Conservation (phyloP, 1,140 invertebrate species). For the Potamilus streckersoni region DNA sequence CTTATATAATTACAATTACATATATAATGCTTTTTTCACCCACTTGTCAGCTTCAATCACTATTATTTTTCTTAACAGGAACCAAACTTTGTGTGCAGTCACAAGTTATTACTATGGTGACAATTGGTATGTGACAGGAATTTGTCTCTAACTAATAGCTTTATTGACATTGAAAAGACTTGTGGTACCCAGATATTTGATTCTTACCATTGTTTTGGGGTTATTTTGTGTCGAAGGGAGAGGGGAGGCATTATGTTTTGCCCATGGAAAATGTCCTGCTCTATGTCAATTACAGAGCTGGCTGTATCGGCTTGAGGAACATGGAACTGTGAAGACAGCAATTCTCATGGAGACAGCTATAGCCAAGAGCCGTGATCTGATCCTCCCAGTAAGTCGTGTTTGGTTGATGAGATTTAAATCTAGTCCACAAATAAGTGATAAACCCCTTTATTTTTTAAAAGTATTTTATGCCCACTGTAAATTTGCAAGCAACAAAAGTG, state of each 20-base stretch:
- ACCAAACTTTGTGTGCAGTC: too few species aligned
- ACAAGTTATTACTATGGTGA: too few species aligned
- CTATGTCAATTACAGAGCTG: slow-evolving; percentile 57
- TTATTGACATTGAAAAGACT: too few species aligned
- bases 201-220: background rate
- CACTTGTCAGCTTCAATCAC: too few species aligned
- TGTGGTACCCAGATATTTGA: too few species aligned
- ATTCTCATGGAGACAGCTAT: slow-evolving; percentile 73
- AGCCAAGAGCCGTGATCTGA: slow-evolving; percentile 73
- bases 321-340: slow-evolving; percentile 60
- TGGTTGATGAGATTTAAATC: background rate
- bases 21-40: too few species aligned
- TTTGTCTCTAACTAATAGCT: too few species aligned
- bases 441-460: background rate
- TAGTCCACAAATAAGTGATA: background rate
- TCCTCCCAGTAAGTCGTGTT: slow-evolving; percentile 56
- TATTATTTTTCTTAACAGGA: too few species aligned
- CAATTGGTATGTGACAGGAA: too few species aligned
- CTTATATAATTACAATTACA: too few species aligned
- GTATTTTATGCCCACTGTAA: background rate
- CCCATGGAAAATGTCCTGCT: background rate
- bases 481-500: background rate
- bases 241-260: too few species aligned
- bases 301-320: slow-evolving; percentile 64
- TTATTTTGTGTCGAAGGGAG: background rate